Evolutionary conservation across 2,113 vertebrate genomes (phyloP).

Genomic region (Vicugna pacos): DNA sequence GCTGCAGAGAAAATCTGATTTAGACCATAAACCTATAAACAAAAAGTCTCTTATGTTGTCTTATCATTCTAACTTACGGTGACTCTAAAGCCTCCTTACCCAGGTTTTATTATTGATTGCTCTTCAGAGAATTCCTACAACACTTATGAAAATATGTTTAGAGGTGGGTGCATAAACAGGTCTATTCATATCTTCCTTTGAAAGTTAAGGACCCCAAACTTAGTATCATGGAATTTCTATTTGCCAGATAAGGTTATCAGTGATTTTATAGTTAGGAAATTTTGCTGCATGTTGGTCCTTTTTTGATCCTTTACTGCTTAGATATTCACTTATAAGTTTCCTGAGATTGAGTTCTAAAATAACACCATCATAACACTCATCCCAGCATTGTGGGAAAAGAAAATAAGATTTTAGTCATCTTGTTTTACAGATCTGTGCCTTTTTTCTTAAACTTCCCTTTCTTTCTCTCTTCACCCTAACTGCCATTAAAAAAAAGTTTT

Average conservation of each 20-base stretch:
- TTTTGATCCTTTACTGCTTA: not conserved
- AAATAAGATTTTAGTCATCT: not conserved
- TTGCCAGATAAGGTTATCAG: not conserved
- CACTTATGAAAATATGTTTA: not conserved
- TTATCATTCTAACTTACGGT: not conserved
- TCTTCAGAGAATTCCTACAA: not conserved
- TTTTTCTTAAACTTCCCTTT: not conserved
- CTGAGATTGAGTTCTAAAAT: not conserved
- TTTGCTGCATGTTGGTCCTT: not conserved
- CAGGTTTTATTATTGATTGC: not conserved
- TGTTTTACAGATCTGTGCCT: not conserved
- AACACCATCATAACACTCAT: not conserved
- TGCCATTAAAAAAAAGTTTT: not conserved
- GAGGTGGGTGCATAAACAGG: not conserved
- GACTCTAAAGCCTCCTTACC: not conserved
- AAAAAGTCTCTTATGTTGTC: not conserved
- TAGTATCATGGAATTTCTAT: conserved; percentile 1
- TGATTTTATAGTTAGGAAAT: conserved; percentile 37
- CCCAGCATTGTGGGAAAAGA: not conserved
- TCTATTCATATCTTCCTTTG: not conserved
- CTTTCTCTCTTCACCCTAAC: not conserved
- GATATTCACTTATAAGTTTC: not conserved
- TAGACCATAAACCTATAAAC: not conserved
- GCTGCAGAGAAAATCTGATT: not conserved
- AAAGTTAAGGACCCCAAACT: not conserved